Evolutionary conservation across 2,888 invertebrate species (phyloP), one percentile per base, ranked within the genome.

Genomic region (Eucera pruinosa): DNA sequence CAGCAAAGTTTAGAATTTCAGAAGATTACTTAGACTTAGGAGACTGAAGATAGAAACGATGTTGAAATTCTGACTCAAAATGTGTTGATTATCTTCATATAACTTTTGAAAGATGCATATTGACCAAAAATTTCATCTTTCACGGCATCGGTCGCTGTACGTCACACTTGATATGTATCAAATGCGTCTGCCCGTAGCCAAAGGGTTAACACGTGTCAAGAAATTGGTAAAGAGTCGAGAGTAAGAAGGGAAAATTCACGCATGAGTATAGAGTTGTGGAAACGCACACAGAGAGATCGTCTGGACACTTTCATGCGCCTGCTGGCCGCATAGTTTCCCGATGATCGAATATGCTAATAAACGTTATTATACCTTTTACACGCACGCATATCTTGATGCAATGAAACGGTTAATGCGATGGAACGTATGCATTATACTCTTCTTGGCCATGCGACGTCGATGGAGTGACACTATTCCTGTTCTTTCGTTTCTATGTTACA

Each of bases 331-430:
- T 62, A 48, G 47, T 50, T 60, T 65, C 68, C 30, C 61, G 66
- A 20, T 64, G 62, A 47, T 66, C 58, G 69, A 48, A 48, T 55
- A 47, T 50, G 55, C 64, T 54, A 47, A 47, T 41, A 18, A 27
- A 25, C 7, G 15, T 45, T 30, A 39, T 50, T 45, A 11, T 45
- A 50, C 61, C 60, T 47, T 48, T 36, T 33, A 41, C 41, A 23
- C 25, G 11, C 39, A 36, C 7, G 25, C 15, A 15, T 39, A 57
- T 80, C 71, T 80, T 52, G 77, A 74, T 73, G 80, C 36, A 60
- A 72, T 45, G 54, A 33, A 33, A 57, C 62, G 36, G 50, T 71
- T 80, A 69, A 74, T 69, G 68, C 71, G 76, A 60, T 57, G 69
- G 7, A 58, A 68, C 47, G 18, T 20, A n/a, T 55, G 48, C 43